Base-by-base conservation (phyloP, 2,797 vertebrate genomes). In the Phylloscopus collybita region DNA sequence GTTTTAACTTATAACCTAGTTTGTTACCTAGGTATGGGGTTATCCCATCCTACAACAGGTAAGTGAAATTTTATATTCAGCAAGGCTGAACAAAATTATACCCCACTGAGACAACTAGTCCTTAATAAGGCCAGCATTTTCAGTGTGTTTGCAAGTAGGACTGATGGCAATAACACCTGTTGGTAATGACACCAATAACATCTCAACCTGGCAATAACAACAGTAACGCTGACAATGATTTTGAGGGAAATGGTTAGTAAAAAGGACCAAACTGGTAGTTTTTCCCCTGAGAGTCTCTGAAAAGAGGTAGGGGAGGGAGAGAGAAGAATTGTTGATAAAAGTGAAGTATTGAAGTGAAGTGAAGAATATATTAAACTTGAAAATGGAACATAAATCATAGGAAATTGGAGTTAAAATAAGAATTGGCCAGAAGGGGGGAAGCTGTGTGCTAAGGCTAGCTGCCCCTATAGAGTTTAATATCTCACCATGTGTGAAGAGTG, bases 381-480 rank as follows among this genome's bases (percentile, higher is more conserved):
- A 85, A 86, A 76, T 61, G 65, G n/a, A 90, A 47, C 76, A 86
- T 81, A 90, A 80, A 87, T 93, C 38, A 66, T 32, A 64, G 53
- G 20, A 86, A 91, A 91, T 84, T 76, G 66, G 51, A 92, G 67
- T 90, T 79, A 88, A 95, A 86, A 72, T 78, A 94, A 85, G 51
- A 85, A 75, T 81, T 90, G 90, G 49, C 71, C 75, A 82, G 69
- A 64, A 70, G 18, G n/a, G 47, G 40, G 45, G 23, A 49, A 95
- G 34, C 11, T 88, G 32, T 2, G 1, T 2, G 11, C 42, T 95
- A 56, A 83, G 56, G 61, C 42, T 25, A 67, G 49, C n/a, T 93
- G 66, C 40, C 26, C 40, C 72, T 66, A 78, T 66, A 80, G 75
- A 93, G 70, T 97, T 95, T 90, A 96, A 95, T 97, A 90, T 91